A percentile compares a stretch with the other conserved stretches of the same genome.
These are phyloP conservation scores for Pseudobourletiella spinata DNA, from an alignment of 1,140 invertebrate species.

Conservation along the genomic window DNA sequence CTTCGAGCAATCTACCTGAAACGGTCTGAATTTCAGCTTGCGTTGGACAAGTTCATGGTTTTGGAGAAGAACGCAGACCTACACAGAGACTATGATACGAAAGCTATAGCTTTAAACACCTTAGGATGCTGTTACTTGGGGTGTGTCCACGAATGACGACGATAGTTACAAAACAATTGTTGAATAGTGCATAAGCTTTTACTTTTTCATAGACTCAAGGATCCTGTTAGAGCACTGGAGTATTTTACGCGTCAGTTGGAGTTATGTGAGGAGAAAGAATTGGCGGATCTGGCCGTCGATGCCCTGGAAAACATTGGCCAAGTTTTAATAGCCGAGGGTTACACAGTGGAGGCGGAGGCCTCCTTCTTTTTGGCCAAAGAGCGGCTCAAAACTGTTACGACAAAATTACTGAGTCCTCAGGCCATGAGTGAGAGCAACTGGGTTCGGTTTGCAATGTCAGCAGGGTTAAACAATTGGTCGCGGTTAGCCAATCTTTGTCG, in stretches of 20 bases:
- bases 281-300: neutral
- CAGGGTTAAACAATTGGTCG: neutral
- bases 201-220: too few species aligned
- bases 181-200: too few species aligned
- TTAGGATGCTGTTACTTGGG: neutral
- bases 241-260: neutral
- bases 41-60: neutral
- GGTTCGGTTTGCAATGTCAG: neutral
- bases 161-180: too few species aligned
- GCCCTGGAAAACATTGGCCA: neutral
- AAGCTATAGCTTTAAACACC: neutral
- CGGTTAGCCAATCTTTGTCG: neutral
- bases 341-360: neutral
- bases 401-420: neutral
- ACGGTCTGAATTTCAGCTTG: neutral
- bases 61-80: neutral
- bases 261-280: neutral
- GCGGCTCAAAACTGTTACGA: neutral
- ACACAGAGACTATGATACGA: neutral
- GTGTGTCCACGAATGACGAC: too few species aligned
- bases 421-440: neutral
- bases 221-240: neutral
- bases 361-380: too few species aligned
- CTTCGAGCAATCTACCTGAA: neutral
- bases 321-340: neutral